Base-by-base conservation (phyloP, 37 sponge, comb jelly and placozoan genomes). In the Oopsacas minuta region DNA sequence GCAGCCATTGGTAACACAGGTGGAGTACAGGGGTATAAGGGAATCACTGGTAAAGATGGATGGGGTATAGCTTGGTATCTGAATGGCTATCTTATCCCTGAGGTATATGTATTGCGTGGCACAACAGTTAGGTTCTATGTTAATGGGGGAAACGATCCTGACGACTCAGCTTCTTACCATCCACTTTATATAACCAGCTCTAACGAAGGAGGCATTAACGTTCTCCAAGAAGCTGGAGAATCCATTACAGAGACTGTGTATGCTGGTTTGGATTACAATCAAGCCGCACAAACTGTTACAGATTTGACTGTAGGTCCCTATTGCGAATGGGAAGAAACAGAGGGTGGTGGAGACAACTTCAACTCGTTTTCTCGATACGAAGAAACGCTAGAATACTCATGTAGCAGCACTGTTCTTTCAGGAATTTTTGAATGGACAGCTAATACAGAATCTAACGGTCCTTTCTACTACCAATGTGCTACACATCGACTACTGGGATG, bases 1-100 rank as follows among this genome's bases (percentile, higher is more conserved):
- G 75, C 75, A 12, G 75, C 75, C 7, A 61, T 61, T 61, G 75
- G 75, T 34, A 61, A 61, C 75, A 20, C 75, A 61, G 75, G 75
- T 5, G 75, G 22, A 3, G 28, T 32, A 12, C 75, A 61, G 75
- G 75, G 75, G 17, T 61, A 61, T 34, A 61, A 61, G 75, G 75
- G 32, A 25, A 61, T 61, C 75, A 61, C 75, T 20, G 75, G 28
- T 5, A 61, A 12, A 61, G 75, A 61, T 83, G 90, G 90, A 15
- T 92, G 92, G 92, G 92, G 92, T 20, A 88, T 88, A 22, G 82
- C 86, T 0, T 89, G 90, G 90, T 92, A 92, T 86, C 49, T 92
- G 52, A 89, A 92, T 82, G 86, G 38, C 25, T 75, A 61, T 17
- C 89, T 92, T 35, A 86, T 92, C 25, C 92, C 92, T 38, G 86